A percentile compares a stretch with the other conserved stretches of the same genome.
phyloP scores from a whole-genome alignment of 2,888 invertebrate genomes.

The Erebia aethiops region DNA sequence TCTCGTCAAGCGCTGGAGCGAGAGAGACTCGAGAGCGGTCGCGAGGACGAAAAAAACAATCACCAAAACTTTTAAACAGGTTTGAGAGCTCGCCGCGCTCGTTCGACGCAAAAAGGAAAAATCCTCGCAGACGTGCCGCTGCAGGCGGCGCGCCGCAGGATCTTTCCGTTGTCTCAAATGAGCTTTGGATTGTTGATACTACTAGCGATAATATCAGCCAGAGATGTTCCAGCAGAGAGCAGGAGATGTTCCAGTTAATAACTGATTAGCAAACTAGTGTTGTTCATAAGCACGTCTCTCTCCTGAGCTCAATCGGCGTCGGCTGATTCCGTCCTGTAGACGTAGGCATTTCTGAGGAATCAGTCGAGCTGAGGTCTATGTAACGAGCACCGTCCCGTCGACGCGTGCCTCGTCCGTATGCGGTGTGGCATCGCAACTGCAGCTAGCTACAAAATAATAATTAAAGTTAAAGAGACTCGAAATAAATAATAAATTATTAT shows the following conservation, averaged over 20 bases:
- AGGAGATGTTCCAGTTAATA: constrained; percentile 21
- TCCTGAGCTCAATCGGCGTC: constrained; percentile 54
- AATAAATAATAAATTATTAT: constrained; percentile 84
- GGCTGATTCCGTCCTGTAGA: constrained; percentile 56
- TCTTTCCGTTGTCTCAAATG: constrained; percentile 58
- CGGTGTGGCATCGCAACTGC: constrained; percentile 78
- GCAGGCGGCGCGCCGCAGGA: constrained; percentile 52
- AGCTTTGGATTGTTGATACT: constrained; percentile 59
- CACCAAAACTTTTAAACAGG: constrained; percentile 76
- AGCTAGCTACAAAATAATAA: constrained; percentile 70
- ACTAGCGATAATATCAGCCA: constrained; percentile 52
- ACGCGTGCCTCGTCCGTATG: constrained; percentile 77
- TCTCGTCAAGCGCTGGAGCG: constrained; percentile 55
- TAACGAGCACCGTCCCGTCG: constrained; percentile 72
- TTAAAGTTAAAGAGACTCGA: constrained; percentile 82
- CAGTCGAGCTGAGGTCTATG: constrained; percentile 54
- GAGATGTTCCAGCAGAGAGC: constrained; percentile 24
- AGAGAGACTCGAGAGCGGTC: constrained; percentile 53
- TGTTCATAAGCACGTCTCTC: constrained; percentile 54
- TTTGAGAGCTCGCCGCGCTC: constrained; percentile 66
- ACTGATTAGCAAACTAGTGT: constrained; percentile 16
- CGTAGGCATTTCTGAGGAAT: constrained; percentile 45
- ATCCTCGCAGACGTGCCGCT: constrained; percentile 60
- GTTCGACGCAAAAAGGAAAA: constrained; percentile 73
- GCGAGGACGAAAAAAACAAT: constrained; percentile 74